Percentiles rank a stretch among this genome's conserved stretches.
These are phyloP conservation scores for Chelonoidis abingdonii DNA, from an alignment of 2,113 vertebrate genomes.

Conservation along the genomic window DNA sequence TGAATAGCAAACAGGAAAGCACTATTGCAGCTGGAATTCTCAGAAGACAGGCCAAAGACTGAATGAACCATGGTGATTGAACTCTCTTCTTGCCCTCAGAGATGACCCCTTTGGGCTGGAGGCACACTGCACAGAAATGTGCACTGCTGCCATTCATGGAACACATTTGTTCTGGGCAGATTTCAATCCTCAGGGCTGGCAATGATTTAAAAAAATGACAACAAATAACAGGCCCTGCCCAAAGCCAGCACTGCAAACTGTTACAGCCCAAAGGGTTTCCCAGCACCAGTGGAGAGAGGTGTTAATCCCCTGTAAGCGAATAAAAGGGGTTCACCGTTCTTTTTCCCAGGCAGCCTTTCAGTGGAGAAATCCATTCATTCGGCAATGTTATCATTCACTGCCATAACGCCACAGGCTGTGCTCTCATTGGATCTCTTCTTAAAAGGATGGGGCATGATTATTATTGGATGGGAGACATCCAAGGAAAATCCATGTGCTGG, in stretches of 20 bases:
- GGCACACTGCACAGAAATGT: background rate
- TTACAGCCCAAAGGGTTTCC: background rate
- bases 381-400: background rate
- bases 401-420: background rate
- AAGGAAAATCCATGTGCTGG: background rate
- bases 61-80: background rate
- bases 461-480: background rate
- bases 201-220: background rate
- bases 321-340: background rate
- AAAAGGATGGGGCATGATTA: background rate
- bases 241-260: background rate
- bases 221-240: background rate
- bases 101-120: background rate
- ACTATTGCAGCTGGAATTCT: background rate
- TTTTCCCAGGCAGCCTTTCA: background rate
- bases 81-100: background rate
- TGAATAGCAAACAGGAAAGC: background rate
- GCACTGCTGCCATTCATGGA: background rate
- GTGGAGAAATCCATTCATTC: background rate
- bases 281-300: background rate
- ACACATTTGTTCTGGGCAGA: background rate
- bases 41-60: background rate
- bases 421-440: background rate
- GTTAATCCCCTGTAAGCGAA: background rate
- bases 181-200: background rate